Evolutionary conservation across 2,797 vertebrate species (phyloP), one percentile per base, ranked within the genome.

Genomic region (Salmo trutta): DNA sequence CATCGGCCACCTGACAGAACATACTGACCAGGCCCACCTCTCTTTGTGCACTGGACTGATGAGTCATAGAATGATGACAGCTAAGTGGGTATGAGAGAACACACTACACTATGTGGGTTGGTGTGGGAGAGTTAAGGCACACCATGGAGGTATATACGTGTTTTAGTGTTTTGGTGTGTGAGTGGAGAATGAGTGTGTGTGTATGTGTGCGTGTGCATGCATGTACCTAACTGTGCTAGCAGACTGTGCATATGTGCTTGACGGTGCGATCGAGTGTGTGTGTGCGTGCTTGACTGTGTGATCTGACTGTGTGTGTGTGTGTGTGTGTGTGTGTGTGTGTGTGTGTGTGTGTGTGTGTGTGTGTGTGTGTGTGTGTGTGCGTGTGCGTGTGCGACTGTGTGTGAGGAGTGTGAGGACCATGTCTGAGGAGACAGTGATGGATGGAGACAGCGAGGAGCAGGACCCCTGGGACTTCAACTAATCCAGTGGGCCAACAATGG

Each of bases 401-500:
- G 19, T 71, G 67, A 14, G 29, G 29, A 19, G 76, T 65, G 76
- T 62, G 69, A 24, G 41, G 78, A 36, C 73, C 68, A 71, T 79
- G 78, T 83, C 52, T 73, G 17, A n/a, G 81, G 79, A 72, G 79
- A 68, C 74, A 78, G 64, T 93, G 91, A 93, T 82, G 47, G 74
- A 90, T 92, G 91, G 87, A 84, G 88, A 87, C 88, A 84, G 91
- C 86, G 90, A 84, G 84, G 89, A 88, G 84, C 82, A 88, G 83
- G 88, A 86, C 91, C 92, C 91, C 89, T 82, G 90, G 92, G 93
- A 95, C 85, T 84, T 91, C 88, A 85, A 86, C 87, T 89, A 91
- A 93, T 91, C 89, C 90, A 86, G 82, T 85, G 84, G 85, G 81
- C 88, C 89, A 83, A 92, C 94, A 95, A 94, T 93, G 86, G 90